Evolutionary conservation across 2,113 vertebrate genomes (phyloP).

Genomic region (Mus musculus): GRCm39 chr17:5337501-5338000

Average conservation of each 20-base stretch:
- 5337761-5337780: background rate
- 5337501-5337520: constrained; percentile 64
- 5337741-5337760: background rate
- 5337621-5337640: background rate
- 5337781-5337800: background rate
- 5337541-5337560: constrained; percentile 56
- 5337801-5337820: background rate
- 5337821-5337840: background rate
- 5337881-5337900: background rate
- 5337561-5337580: constrained; percentile 64
- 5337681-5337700: background rate
- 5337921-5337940: constrained; percentile 34
- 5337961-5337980: background rate
- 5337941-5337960: background rate
- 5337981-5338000: constrained; percentile 59
- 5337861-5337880: too few relatives aligned
- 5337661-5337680: fast-evolving
- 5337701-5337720: constrained; percentile 2
- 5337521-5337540: constrained; percentile 64
- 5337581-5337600: constrained; percentile 61
- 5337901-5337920: background rate
- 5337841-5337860: background rate
- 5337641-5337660: background rate
- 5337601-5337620: constrained; percentile 60
- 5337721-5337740: background rate